Evolutionary conservation across 2,113 vertebrate species (phyloP).

Genomic region (Corvus hawaiiensis): DNA sequence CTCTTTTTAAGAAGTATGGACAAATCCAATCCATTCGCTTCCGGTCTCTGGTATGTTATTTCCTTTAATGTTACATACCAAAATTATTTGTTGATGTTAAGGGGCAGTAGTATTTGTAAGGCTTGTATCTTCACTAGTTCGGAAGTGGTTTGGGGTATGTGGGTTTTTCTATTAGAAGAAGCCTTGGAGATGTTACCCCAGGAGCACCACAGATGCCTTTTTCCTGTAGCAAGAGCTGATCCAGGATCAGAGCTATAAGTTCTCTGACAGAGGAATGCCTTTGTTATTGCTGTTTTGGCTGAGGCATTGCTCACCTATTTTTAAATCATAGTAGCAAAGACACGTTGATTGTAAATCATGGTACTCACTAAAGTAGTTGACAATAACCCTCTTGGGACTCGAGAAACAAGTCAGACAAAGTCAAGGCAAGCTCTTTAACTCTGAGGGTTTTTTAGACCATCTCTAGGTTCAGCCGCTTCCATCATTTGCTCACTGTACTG

Average conservation of each 20-base stretch:
- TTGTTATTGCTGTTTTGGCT: neutral
- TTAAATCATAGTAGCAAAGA: neutral
- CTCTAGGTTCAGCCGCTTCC: neutral
- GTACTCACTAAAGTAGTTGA: neutral
- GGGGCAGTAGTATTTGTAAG: neutral
- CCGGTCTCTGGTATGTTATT: constrained; percentile 84
- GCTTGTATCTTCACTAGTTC: neutral
- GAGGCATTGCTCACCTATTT: neutral
- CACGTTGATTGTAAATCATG: neutral
- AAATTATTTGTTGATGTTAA: neutral
- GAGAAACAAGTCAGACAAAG: neutral
- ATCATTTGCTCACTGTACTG: neutral
- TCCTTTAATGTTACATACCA: neutral
- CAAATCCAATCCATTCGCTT: constrained; percentile 88
- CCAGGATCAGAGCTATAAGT: neutral
- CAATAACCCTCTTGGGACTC: neutral
- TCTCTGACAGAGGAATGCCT: neutral
- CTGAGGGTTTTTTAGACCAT: neutral
- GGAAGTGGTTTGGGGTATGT: neutral
- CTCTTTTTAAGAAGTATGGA: constrained; percentile 84
- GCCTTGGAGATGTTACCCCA: neutral
- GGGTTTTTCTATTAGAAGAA: neutral
- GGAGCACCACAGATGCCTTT: neutral
- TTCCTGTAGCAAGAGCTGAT: neutral
- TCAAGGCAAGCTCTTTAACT: neutral